phyloP scores from a whole-genome alignment of 2,888 invertebrate species.

The Tinea trinotella region DNA sequence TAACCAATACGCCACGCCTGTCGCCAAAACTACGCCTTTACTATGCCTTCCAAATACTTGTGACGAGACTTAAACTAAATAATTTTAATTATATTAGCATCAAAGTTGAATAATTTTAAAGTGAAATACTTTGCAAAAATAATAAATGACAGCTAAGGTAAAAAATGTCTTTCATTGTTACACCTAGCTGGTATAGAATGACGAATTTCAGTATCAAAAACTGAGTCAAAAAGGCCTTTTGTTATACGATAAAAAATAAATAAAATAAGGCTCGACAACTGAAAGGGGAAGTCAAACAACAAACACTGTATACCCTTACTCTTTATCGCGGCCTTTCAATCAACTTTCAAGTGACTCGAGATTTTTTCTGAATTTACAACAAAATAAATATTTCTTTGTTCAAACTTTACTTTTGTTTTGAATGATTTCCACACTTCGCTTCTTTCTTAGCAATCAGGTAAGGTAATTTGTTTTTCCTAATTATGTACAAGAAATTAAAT shows the following conservation, averaged over 20 bases:
- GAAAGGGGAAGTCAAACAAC: slow-evolving; percentile 8
- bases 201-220: neutral
- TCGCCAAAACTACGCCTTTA: too few relatives aligned
- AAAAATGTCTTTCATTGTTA: neutral
- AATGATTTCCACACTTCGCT: too few relatives aligned
- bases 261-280: neutral
- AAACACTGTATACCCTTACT: neutral
- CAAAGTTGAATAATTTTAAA: too few relatives aligned
- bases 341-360: neutral
- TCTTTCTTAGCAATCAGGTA: too few relatives aligned
- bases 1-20: too few relatives aligned
- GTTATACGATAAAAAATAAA: slow-evolving; percentile 4
- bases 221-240: slow-evolving; percentile 1
- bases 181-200: neutral
- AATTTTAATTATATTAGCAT: too few relatives aligned
- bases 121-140: too few relatives aligned
- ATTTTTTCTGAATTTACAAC: neutral
- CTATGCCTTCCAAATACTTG: too few relatives aligned
- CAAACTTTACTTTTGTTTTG: too few relatives aligned
- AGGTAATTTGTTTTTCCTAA: too few relatives aligned
- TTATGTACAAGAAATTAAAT: too few relatives aligned
- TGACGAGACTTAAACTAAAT: too few relatives aligned
- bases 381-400: neutral
- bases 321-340: slow-evolving; percentile 10
- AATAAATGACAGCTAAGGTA: neutral